Conservation (phyloP, 1,140 invertebrate species). For the Brachionus koreanus region DNA sequence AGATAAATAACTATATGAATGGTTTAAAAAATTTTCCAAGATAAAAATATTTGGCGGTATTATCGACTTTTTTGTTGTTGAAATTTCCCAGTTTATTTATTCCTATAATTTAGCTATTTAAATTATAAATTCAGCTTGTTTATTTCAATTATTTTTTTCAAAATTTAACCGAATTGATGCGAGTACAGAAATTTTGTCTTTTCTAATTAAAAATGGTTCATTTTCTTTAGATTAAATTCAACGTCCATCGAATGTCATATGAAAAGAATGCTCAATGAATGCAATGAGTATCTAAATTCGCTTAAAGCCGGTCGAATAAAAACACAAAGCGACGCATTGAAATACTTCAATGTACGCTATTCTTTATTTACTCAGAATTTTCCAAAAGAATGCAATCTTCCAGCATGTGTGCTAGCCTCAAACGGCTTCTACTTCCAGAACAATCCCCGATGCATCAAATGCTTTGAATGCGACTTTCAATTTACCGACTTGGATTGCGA, state of each 20-base stretch:
- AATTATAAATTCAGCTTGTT: neutral
- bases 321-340: slow-evolving; percentile 5
- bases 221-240: neutral
- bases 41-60: too few species aligned
- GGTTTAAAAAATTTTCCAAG: too few species aligned
- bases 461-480: slow-evolving; percentile 11
- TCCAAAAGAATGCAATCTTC: neutral
- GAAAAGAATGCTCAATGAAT: slow-evolving; percentile 14
- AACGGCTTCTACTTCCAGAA: slow-evolving; percentile 15
- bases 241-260: neutral
- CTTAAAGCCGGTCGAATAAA: neutral
- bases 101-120: too few species aligned
- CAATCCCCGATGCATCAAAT: neutral
- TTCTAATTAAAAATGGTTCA: neutral
- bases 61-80: too few species aligned
- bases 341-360: slow-evolving; percentile 22
- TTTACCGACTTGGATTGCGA: neutral
- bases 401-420: neutral
- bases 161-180: neutral
- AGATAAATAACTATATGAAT: too few species aligned
- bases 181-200: neutral
- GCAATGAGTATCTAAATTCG: neutral
- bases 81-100: too few species aligned
- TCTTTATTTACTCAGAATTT: slow-evolving; percentile 1
- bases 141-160: neutral